These are phyloP conservation scores for Sycophaga agraensis DNA, from an alignment of 1,140 invertebrate genomes.

Conservation along the genomic window DNA sequence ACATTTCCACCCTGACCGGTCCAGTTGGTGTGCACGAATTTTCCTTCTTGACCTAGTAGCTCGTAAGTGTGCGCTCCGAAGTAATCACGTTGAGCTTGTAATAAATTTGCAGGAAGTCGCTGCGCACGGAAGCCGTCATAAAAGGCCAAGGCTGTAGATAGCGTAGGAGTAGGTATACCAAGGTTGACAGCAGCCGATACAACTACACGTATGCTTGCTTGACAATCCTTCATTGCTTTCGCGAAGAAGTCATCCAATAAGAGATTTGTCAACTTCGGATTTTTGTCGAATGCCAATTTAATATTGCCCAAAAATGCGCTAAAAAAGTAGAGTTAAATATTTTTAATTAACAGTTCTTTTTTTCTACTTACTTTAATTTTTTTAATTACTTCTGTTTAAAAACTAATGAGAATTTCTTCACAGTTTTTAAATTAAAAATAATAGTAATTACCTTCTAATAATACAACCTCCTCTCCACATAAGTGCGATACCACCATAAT, in stretches of 20 bases:
- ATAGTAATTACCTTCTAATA: constrained; percentile 76
- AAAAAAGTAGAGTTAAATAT: constrained; percentile 1
- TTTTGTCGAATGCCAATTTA: constrained; percentile 92
- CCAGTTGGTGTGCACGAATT: constrained; percentile 97
- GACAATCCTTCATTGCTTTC: constrained; percentile 77
- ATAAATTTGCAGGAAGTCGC: constrained; percentile 85
- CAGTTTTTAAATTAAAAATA: neutral
- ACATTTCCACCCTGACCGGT: constrained; percentile 97
- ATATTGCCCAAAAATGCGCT: constrained; percentile 96
- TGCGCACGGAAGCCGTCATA: constrained; percentile 92
- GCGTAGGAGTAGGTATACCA: constrained; percentile 90
- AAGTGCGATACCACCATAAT: constrained; percentile 96
- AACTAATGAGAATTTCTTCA: neutral
- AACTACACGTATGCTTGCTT: constrained; percentile 72
- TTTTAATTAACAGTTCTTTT: too few species aligned
- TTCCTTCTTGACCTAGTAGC: constrained; percentile 80
- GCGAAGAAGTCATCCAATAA: constrained; percentile 94
- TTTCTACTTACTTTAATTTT: too few species aligned
- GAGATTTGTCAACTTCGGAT: constrained; percentile 87
- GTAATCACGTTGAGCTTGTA: constrained; percentile 96
- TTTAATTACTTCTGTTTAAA: too few species aligned
- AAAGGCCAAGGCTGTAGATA: constrained; percentile 92
- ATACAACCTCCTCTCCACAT: constrained; percentile 99
- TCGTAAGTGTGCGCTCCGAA: constrained; percentile 99
- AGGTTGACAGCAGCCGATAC: constrained; percentile 66